Percentiles rank a stretch among this genome's conserved stretches.
phyloP scores from a whole-genome alignment of 2,888 invertebrate genomes.

The Zonitis immaculata region DNA sequence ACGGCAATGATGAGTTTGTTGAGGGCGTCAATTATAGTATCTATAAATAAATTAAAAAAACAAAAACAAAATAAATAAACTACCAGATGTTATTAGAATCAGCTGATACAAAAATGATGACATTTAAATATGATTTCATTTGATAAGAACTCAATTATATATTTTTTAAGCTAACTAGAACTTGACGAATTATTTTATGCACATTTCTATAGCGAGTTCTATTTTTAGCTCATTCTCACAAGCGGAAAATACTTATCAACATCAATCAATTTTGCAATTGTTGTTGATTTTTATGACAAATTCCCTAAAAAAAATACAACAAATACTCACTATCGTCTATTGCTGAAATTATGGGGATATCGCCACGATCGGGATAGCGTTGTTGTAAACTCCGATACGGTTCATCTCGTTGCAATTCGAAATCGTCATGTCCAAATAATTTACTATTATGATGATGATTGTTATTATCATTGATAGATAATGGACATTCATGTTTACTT shows the following conservation, averaged over 20 bases:
- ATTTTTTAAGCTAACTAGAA: too few species aligned
- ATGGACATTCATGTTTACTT: slow-evolving; percentile 52
- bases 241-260: background rate
- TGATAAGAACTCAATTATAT: background rate
- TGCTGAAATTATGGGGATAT: slow-evolving; percentile 60
- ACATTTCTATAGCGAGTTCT: background rate
- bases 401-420: slow-evolving; percentile 44
- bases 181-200: too few species aligned
- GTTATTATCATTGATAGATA: slow-evolving; percentile 29
- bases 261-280: background rate
- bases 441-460: slow-evolving; percentile 43
- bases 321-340: slow-evolving; percentile 53
- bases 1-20: slow-evolving; percentile 62
- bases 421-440: slow-evolving; percentile 30
- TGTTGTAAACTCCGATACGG: slow-evolving; percentile 5
- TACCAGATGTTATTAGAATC: background rate
- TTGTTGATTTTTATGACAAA: background rate
- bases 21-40: slow-evolving; percentile 60
- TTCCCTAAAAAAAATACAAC: background rate
- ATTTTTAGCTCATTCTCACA: background rate
- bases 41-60: slow-evolving; percentile 38
- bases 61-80: slow-evolving; percentile 1
- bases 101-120: too few species aligned
- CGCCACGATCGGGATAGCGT: slow-evolving; percentile 53
- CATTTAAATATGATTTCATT: slow-evolving; percentile 1